A percentile compares a stretch with the other conserved stretches of the same genome.
Conservation (phyloP, 2,888 invertebrate genomes). For the Fabriciana adippe region DNA sequence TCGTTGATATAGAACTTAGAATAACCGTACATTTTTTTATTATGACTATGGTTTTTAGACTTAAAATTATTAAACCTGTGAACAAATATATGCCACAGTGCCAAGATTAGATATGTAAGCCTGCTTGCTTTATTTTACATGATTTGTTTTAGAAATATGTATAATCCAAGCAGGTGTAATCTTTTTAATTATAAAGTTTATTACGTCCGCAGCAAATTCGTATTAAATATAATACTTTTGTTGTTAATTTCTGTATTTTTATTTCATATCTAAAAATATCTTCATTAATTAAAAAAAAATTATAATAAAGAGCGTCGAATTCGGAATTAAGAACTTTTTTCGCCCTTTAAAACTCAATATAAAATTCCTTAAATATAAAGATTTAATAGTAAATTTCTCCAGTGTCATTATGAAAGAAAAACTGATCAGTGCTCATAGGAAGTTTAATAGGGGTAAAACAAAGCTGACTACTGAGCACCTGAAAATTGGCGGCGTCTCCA, state of each 20-base stretch:
- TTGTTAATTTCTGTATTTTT: slow-evolving; percentile 42
- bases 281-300: not conserved
- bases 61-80: slow-evolving; percentile 28
- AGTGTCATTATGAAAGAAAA: too few relatives aligned
- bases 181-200: slow-evolving; percentile 18
- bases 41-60: slow-evolving; percentile 54
- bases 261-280: slow-evolving; percentile 7
- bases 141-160: slow-evolving; percentile 24
- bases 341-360: too few relatives aligned
- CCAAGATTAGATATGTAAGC: slow-evolving; percentile 41
- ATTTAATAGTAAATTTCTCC: too few relatives aligned
- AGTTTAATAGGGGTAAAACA: too few relatives aligned
- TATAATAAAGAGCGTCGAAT: not conserved
- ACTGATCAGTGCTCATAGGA: too few relatives aligned
- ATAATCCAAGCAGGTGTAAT: slow-evolving; percentile 29
- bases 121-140: slow-evolving; percentile 28
- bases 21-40: slow-evolving; percentile 1
- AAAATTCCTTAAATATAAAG: too few relatives aligned
- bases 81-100: slow-evolving; percentile 58
- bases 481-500: too few relatives aligned
- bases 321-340: too few relatives aligned
- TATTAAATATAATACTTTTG: slow-evolving; percentile 49
- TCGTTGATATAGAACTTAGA: slow-evolving; percentile 21
- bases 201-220: slow-evolving; percentile 42
- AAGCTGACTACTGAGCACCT: too few relatives aligned